Base-by-base conservation (phyloP, 2,888 invertebrate genomes). In the Drosophila algonquin region DNA sequence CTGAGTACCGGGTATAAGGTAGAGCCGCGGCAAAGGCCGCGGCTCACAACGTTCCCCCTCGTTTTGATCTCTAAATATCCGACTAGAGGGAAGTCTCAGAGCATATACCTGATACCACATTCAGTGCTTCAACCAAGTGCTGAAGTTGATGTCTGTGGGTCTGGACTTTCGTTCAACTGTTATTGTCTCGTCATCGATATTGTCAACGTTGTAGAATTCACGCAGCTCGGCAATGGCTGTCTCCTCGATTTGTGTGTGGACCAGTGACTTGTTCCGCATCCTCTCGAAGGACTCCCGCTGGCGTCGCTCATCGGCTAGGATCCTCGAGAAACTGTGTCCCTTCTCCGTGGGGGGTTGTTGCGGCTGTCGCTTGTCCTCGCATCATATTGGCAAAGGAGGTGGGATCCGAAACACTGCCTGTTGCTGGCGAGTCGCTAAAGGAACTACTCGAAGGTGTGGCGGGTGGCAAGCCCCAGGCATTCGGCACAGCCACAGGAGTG, bases 171-270 rank as follows among this genome's bases (percentile, higher is more conserved):
- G 89, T 64, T 90, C 88, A 48, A 97, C 95, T 1, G 95, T 95
- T 60, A 97, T 96, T 57, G 94, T 91, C 91, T 97, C 97, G 80
- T 97, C 96, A 48, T 94, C 94, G 32, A 94, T 93, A 81, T 95
- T 94, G 64, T 94, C 94, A 1, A 94, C 94, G 83, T 95, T 95
- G 92, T 97, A 97, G 90, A 96, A 95, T 67, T 93, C 93, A 63
- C 94, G 93, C 67, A 98, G 91, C 79, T 97, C 96, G 71, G 95
- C 95, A 78, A 98, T 96, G 0, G 97, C 97, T 90, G 95, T 95
- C 90, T 98, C 97, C 93, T 98, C 98, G 79, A 97, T 97, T 94
- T 97, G 97, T 16, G 97, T 97, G 77, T 96, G 93, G 64, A 93
- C 92, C 27, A 97, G 93, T 0, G 96, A 94, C 90, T 97, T 97